Base-by-base conservation (phyloP, 2,797 vertebrate genomes). In the Pangasius larnaudii region DNA sequence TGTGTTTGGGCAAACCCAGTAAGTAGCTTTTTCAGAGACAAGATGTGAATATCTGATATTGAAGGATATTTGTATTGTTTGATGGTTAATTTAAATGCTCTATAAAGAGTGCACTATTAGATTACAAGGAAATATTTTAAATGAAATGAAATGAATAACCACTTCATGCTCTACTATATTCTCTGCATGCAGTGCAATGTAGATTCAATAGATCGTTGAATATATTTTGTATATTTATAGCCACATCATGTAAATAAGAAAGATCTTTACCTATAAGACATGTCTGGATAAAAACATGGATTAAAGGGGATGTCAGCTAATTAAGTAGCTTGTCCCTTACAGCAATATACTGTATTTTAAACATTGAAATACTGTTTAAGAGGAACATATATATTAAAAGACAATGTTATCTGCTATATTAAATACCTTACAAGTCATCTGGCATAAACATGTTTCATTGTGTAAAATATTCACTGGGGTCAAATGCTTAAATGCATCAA, bases 171-270 rank as follows among this genome's bases (percentile, higher is more conserved):
- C 84, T 65, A 58, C 74, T 84, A 51, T 83, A 77, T 86, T 88
- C 72, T 90, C 65, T 91, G 89, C 91, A 91, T 91, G 91, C 91
- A 88, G 86, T 88, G 63, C 87, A 86, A 90, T 85, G 71, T 88
- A 86, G 86, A 77, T 81, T 88, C 51, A 86, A 77, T 89, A 89
- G 63, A 85, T 59, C n/a, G 63, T 67, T 83, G 75, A 67, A 74
- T 79, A 91, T 81, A 67, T 90, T 91, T 89, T 88, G 77, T 63
- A n/a, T 90, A 87, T 85, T 89, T 90, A 86, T 88, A 89, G 67
- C 49, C 51, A 67, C 30, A 36, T 46, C 63, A 30, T 89, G 86
- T 89, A 84, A 88, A 89, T 87, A 83, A 88, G 87, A 87, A 87
- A 69, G 22, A 77, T 80, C 81, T 90, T 88, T 86, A 84, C 58